Base-by-base conservation (phyloP, 1,140 invertebrate species). In the Lepidostoma basale region DNA sequence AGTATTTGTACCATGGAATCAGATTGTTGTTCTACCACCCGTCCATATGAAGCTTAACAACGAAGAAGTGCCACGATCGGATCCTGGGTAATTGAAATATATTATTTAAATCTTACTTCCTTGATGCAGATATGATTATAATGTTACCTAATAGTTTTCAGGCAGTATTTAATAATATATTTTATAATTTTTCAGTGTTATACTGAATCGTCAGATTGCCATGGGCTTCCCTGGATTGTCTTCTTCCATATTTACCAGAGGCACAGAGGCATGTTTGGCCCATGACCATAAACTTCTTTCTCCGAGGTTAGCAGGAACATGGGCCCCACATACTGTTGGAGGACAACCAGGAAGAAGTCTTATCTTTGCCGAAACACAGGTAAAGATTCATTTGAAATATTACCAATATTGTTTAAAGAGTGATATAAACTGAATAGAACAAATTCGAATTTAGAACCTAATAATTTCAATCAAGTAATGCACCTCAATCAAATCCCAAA, bases 1-100 rank as follows among this genome's bases (percentile, higher is more conserved):
- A 8, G 92, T 97, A 45, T 95, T 95, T 78, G 94, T 95, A 63
- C 94, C 95, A 16, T 96, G 95, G 95, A 97, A 97, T 85, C 92
- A 96, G 81, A 97, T 97, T 70, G 92, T 97, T 3, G 94, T 97
- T 1, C 82, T 97, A 68, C 88, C 92, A 12, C 92, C 93, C 0
- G 90, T 97, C 26, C 88, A 92, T 72, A 94, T 97, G 91, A 89
- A 92, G 73, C 83, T 94, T 25, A 90, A 87, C 76, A 89, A 94
- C 71, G 90, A 92, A 67, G 85, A 83, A 58, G 87, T 90, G 59
- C 84, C 85, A 74, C 80, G 79, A 39, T 77, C 80, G 2, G 81
- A 79, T 3, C 79, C 85, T 22, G 86, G 86, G 87, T 88, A 75
- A 74, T 6, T 33, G 12, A 33, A 33, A 33, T 33, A 12, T 33